Evolutionary conservation across 1,140 invertebrate species (phyloP).

Genomic region (Drosophila malerkotliana): DNA sequence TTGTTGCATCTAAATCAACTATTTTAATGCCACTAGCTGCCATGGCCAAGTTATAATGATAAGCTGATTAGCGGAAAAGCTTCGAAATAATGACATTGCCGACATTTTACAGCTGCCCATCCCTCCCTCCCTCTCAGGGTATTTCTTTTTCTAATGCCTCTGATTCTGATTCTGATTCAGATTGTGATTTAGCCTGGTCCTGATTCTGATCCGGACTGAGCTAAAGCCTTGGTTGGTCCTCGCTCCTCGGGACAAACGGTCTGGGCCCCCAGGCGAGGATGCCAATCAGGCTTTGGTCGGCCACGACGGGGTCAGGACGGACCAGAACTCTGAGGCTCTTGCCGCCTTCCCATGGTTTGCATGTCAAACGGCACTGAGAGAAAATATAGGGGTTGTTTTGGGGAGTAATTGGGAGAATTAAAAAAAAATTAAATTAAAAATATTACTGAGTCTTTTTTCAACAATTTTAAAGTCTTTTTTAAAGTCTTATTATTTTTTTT

Average conservation of each 20-base stretch:
- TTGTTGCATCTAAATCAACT: conserved; percentile 32
- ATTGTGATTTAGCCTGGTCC: conserved; percentile 1
- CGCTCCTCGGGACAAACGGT: conserved; percentile 9
- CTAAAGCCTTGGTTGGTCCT: conserved; percentile 2
- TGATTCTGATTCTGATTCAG: conserved; percentile 13
- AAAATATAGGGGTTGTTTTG: not conserved
- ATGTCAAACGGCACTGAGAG: conserved; percentile 7
- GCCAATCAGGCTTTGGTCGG: conserved; percentile 43
- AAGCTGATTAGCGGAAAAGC: conserved; percentile 74
- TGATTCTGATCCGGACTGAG: conserved; percentile 7
- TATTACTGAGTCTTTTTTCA: too few species aligned
- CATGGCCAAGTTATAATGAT: conserved; percentile 56
- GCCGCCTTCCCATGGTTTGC: conserved; percentile 21
- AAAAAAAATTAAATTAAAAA: too few species aligned
- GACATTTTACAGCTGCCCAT: conserved; percentile 58
- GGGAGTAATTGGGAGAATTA: too few species aligned
- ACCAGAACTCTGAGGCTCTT: too few species aligned
- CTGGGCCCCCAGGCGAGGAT: conserved; percentile 41
- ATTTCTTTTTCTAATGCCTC: not conserved
- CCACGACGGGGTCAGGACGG: not conserved
- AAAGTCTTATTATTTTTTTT: too few species aligned
- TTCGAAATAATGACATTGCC: conserved; percentile 69
- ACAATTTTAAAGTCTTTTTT: too few species aligned
- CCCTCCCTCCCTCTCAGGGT: too few species aligned
- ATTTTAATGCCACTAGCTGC: conserved; percentile 47